Evolutionary conservation across 1,140 invertebrate species (phyloP).

Genomic region (Sarcophaga peregrina): DNA sequence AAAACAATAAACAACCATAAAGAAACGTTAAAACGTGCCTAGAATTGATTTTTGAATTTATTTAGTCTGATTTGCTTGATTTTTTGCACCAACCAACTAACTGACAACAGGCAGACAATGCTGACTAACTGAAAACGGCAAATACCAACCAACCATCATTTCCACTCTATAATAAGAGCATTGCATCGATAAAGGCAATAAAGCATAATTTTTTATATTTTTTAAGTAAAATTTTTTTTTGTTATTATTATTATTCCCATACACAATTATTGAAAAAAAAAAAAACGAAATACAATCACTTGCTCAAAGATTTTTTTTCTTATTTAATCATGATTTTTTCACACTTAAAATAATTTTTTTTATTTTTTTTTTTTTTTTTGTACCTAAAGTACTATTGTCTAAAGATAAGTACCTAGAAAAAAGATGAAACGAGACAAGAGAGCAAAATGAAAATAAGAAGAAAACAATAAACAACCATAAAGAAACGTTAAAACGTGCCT

Average conservation of each 20-base stretch:
- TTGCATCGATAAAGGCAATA: conserved; percentile 8
- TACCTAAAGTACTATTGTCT: not conserved
- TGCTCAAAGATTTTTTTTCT: no score
- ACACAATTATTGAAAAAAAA: not conserved
- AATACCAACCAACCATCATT: not conserved
- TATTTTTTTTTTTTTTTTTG: not conserved
- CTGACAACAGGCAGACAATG: not conserved
- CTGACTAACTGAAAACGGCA: not conserved
- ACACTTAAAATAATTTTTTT: no score
- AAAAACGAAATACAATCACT: not conserved
- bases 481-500: conserved; percentile 3
- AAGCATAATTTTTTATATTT: conserved; percentile 16
- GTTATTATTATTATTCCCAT: not conserved
- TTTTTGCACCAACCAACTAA: not conserved
- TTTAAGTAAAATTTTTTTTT: not conserved
- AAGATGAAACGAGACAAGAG: not conserved
- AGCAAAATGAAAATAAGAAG: not conserved
- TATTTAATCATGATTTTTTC: no score
- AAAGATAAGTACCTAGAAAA: conserved; percentile 9
- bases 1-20: not conserved
- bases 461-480: not conserved
- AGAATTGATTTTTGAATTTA: conserved; percentile 4
- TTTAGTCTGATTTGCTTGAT: not conserved
- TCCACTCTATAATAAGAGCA: not conserved
- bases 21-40: conserved; percentile 3